Conservation (phyloP, 2,797 vertebrate species). For the Diplodus puntazzo region DNA sequence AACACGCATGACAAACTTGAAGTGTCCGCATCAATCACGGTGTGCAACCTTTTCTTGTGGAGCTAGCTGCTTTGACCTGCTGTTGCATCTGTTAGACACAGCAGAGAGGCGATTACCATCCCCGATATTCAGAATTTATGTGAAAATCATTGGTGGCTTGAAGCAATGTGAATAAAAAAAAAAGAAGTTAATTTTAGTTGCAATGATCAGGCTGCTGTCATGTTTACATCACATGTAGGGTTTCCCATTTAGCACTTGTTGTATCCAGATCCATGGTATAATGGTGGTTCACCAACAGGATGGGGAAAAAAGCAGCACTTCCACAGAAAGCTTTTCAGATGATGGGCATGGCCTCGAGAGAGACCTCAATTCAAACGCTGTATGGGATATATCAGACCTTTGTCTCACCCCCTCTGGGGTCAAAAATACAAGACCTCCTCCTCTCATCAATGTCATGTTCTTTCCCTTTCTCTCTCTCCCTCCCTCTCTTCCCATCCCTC, state of each 20-base stretch:
- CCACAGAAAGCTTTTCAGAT: conserved; percentile 56
- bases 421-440: conserved; percentile 80
- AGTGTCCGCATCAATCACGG: not conserved
- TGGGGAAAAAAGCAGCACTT: conserved; percentile 25
- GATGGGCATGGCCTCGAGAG: conserved; percentile 72
- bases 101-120: not conserved
- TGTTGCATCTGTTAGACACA: not conserved
- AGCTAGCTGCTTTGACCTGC: not conserved
- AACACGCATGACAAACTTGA: not conserved
- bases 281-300: conserved; percentile 5
- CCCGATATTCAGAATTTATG: not conserved
- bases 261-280: not conserved
- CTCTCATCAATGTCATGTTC: conserved; percentile 79
- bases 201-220: not conserved
- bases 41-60: not conserved
- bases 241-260: not conserved
- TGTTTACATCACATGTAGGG: not conserved
- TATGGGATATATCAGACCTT: conserved; percentile 78
- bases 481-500: conserved; percentile 55
- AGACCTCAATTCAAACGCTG: conserved; percentile 79
- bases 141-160: not conserved
- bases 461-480: conserved; percentile 50
- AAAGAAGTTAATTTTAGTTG: not conserved
- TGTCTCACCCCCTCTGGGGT: conserved; percentile 78
- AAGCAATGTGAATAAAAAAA: not conserved